Evolutionary conservation across 2,113 vertebrate species (phyloP).

Genomic region (Nansenia antarctica): DNA sequence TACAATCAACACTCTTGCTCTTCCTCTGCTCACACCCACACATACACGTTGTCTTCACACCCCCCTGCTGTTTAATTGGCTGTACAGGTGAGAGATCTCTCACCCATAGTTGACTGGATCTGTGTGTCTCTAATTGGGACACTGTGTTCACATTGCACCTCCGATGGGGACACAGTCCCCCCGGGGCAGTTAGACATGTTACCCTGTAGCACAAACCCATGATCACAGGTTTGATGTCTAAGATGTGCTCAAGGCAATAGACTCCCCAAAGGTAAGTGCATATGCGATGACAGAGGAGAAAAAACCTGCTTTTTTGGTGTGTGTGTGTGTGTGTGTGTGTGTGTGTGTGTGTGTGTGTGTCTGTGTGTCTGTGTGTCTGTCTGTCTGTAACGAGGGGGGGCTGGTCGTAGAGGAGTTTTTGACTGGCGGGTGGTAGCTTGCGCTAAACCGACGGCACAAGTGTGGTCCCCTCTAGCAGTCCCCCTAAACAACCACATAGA

Average conservation of each 20-base stretch:
- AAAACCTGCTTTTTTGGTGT: slow-evolving; percentile 63
- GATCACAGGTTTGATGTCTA: slow-evolving; percentile 52
- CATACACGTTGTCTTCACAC: slow-evolving; percentile 41
- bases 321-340: too few relatives aligned
- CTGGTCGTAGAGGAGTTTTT: too few relatives aligned
- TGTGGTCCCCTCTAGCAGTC: neutral
- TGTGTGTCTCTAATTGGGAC: slow-evolving; percentile 40
- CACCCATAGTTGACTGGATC: slow-evolving; percentile 40
- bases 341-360: too few relatives aligned
- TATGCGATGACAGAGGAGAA: slow-evolving; percentile 47
- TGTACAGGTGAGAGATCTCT: slow-evolving; percentile 21
- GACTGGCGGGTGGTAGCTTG: too few relatives aligned
- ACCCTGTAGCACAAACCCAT: neutral
- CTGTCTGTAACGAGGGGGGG: too few relatives aligned
- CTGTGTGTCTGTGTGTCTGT: slow-evolving; percentile 9
- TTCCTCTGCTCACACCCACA: slow-evolving; percentile 22
- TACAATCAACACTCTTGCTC: slow-evolving; percentile 10
- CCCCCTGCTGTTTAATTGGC: slow-evolving; percentile 34
- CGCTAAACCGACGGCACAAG: too few relatives aligned
- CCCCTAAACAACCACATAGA: too few relatives aligned
- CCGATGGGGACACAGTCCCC: neutral
- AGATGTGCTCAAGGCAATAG: slow-evolving; percentile 51
- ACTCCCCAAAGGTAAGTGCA: slow-evolving; percentile 69
- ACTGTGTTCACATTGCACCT: slow-evolving; percentile 19
- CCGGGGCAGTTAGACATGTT: neutral